Percentiles rank a stretch among this genome's conserved stretches.
Evolutionary conservation across 2,888 invertebrate species (phyloP).

Genomic region (Tachystola acroxantha): DNA sequence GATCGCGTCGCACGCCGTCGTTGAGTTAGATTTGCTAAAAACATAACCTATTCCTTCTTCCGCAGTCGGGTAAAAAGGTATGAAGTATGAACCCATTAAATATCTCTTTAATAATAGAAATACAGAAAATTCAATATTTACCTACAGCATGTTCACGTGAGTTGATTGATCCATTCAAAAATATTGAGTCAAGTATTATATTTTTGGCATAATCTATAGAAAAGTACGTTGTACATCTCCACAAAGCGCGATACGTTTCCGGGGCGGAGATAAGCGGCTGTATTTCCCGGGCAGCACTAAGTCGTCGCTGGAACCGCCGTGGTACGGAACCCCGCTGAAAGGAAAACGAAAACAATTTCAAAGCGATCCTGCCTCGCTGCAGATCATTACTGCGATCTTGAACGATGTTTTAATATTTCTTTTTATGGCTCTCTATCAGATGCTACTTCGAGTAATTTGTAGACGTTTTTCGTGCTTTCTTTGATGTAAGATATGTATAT

Average conservation of each 20-base stretch:
- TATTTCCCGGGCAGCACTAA: conserved; percentile 32
- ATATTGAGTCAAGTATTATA: too few relatives aligned
- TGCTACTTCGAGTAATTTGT: conserved; percentile 38
- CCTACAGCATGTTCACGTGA: too few relatives aligned
- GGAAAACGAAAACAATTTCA: conserved; percentile 59
- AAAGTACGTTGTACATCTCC: conserved; percentile 6
- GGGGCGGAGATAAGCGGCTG: conserved; percentile 30
- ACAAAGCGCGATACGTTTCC: conserved; percentile 25
- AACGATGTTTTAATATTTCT: conserved; percentile 45
- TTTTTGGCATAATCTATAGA: too few relatives aligned
- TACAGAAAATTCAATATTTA: too few relatives aligned
- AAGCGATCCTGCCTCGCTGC: conserved; percentile 40
- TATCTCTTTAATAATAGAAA: too few relatives aligned
- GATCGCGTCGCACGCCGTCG: too few relatives aligned
- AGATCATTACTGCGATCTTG: conserved; percentile 58
- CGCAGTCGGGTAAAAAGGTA: too few relatives aligned
- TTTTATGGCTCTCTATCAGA: conserved; percentile 33
- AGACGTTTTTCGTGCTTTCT: conserved; percentile 23
- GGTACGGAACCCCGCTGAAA: conserved; percentile 24
- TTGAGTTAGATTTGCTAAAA: too few relatives aligned
- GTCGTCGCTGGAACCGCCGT: conserved; percentile 21
- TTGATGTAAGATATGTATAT: conserved; percentile 24
- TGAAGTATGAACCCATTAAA: too few relatives aligned
- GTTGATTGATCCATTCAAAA: too few relatives aligned
- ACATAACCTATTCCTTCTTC: too few relatives aligned